A percentile compares a stretch with the other conserved stretches of the same genome.
Conservation (phyloP, 2,797 vertebrate genomes). For the Cichlasoma orientale region DNA sequence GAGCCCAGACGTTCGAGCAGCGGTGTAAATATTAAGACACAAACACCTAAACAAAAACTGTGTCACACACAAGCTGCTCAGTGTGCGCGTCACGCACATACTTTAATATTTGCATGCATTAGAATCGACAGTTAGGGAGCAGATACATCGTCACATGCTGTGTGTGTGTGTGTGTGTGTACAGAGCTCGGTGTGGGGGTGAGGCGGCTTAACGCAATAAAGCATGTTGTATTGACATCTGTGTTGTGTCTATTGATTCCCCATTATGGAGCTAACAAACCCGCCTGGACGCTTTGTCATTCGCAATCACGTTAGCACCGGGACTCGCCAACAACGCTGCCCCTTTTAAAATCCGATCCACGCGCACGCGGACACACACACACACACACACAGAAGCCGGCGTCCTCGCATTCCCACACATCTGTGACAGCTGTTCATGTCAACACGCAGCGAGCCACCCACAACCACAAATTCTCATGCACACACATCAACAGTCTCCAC, state of each 20-base stretch:
- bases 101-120: background rate
- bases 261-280: conserved; percentile 88
- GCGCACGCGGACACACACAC: conserved; percentile 36
- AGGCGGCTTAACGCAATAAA: conserved; percentile 85
- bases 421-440: conserved; percentile 14
- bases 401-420: conserved; percentile 57
- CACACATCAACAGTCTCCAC: conserved; percentile 9
- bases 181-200: conserved; percentile 67
- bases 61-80: background rate
- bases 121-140: conserved; percentile 7
- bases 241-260: conserved; percentile 88
- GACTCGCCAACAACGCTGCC: conserved; percentile 70
- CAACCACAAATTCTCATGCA: conserved; percentile 16
- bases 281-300: conserved; percentile 87
- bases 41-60: background rate
- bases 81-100: background rate
- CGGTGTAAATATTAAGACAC: background rate
- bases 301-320: conserved; percentile 84
- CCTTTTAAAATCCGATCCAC: conserved; percentile 77
- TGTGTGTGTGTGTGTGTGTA: conserved; percentile 1
- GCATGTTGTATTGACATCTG: conserved; percentile 88
- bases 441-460: background rate
- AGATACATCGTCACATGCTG: conserved; percentile 8
- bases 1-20: background rate
- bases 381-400: conserved; percentile 45